Evolutionary conservation across 2,113 vertebrate species (phyloP).

Genomic region (Antigone vipio): DNA sequence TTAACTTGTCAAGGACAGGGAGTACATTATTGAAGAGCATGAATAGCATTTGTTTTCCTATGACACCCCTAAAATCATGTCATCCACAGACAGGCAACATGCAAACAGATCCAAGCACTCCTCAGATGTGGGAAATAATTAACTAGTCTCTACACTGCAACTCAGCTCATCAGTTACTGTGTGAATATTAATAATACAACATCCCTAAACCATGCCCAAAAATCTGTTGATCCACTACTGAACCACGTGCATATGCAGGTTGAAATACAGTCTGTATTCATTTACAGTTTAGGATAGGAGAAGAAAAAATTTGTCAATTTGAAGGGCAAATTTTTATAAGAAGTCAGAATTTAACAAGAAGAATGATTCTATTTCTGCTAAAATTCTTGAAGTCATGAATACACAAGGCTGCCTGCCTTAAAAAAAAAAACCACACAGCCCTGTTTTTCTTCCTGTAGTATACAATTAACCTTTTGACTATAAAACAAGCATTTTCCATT

Average conservation of each 20-base stretch:
- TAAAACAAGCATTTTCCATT: background rate
- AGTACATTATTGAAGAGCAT: background rate
- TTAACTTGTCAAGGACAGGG: background rate
- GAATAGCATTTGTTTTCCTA: background rate
- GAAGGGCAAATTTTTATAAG: background rate
- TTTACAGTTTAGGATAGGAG: background rate
- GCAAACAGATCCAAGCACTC: background rate
- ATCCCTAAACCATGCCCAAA: background rate
- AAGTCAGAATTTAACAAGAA: background rate
- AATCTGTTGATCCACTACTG: background rate
- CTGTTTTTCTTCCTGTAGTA: background rate
- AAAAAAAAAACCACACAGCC: background rate
- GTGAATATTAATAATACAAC: background rate
- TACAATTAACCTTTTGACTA: background rate
- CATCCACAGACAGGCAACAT: background rate
- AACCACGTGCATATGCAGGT: accelerated
- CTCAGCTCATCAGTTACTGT: background rate
- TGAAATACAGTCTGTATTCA: background rate
- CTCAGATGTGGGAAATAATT: background rate
- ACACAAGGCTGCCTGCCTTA: background rate
- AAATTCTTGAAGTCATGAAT: background rate
- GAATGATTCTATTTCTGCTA: background rate
- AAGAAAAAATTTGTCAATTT: background rate
- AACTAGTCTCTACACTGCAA: background rate
- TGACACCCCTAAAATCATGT: background rate